phyloP scores from a whole-genome alignment of 2,797 vertebrate genomes.

The Syngnathus rostellatus region DNA sequence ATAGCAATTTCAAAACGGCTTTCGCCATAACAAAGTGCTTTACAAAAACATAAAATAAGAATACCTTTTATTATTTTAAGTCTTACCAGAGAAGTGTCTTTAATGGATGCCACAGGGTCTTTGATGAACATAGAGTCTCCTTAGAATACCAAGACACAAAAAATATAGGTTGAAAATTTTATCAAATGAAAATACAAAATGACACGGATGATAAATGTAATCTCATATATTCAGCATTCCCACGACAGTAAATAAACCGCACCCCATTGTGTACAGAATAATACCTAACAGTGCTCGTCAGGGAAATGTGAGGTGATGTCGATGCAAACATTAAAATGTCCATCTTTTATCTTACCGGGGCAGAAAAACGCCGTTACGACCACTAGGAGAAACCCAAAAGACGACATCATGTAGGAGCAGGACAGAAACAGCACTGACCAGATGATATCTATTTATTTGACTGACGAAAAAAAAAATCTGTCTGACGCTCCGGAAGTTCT shows the following conservation, averaged over 20 bases:
- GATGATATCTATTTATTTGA: background rate
- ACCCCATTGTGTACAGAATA: background rate
- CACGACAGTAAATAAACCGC: background rate
- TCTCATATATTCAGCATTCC: background rate
- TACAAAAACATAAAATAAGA: background rate
- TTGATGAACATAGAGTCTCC: conserved; percentile 45
- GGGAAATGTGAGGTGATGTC: conserved; percentile 9
- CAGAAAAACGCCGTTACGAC: conserved; percentile 23
- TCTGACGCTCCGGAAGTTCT: background rate
- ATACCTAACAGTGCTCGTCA: background rate
- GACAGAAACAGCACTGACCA: background rate
- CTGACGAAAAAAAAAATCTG: too few relatives aligned
- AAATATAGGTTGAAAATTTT: background rate
- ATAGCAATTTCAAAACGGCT: too few relatives aligned
- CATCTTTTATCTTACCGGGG: conserved; percentile 37
- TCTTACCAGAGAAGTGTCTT: conserved; percentile 31
- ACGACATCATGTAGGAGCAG: conserved; percentile 27
- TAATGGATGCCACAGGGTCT: conserved; percentile 17
- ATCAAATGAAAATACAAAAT: background rate
- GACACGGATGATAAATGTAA: background rate
- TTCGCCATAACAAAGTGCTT: too few relatives aligned
- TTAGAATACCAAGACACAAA: conserved; percentile 15
- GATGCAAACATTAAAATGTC: background rate
- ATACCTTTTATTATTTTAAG: background rate
- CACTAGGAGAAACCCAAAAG: conserved; percentile 13